phyloP scores from a whole-genome alignment of 2,888 invertebrate species.

The Drosophila algonquin region DNA sequence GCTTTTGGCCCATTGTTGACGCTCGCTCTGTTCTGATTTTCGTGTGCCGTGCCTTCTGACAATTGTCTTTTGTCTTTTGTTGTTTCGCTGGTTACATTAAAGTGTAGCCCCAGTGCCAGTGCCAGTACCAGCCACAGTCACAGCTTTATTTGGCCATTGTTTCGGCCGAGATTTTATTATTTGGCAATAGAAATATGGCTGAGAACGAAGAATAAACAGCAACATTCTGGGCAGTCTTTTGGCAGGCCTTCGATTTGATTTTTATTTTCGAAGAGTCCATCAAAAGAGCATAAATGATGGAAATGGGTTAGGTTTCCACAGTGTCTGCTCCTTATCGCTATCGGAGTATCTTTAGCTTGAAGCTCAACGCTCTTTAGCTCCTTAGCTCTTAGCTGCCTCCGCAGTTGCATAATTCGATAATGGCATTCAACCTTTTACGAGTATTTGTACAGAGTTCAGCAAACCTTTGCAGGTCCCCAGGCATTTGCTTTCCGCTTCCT shows the following conservation, averaged over 20 bases:
- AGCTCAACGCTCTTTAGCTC: no score
- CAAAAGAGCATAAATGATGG: not conserved
- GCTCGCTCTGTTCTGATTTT: conserved; percentile 26
- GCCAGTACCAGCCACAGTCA: not conserved
- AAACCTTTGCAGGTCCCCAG: conserved; percentile 33
- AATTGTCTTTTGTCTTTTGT: conserved; percentile 70
- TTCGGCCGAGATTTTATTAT: conserved; percentile 56
- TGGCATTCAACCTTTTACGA: conserved; percentile 30
- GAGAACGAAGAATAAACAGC: conserved; percentile 20
- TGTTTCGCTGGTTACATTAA: conserved; percentile 57
- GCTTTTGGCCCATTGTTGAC: conserved; percentile 53
- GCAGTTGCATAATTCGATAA: conserved; percentile 11
- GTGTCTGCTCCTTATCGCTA: not conserved
- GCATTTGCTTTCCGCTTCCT: conserved; percentile 40
- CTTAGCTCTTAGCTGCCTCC: no score
- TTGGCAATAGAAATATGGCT: conserved; percentile 57
- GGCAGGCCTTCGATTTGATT: conserved; percentile 18
- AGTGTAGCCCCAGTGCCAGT: conserved; percentile 53
- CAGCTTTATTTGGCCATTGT: conserved; percentile 58
- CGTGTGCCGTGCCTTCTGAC: conserved; percentile 47
- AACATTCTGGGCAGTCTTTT: conserved; percentile 23
- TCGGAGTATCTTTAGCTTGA: not conserved
- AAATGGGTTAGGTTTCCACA: not conserved
- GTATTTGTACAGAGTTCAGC: conserved; percentile 30
- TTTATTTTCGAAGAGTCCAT: not conserved